Evolutionary conservation across 2,888 invertebrate species (phyloP), one percentile per base, ranked within the genome.

Genomic region (Tenthredo mesomela): DNA sequence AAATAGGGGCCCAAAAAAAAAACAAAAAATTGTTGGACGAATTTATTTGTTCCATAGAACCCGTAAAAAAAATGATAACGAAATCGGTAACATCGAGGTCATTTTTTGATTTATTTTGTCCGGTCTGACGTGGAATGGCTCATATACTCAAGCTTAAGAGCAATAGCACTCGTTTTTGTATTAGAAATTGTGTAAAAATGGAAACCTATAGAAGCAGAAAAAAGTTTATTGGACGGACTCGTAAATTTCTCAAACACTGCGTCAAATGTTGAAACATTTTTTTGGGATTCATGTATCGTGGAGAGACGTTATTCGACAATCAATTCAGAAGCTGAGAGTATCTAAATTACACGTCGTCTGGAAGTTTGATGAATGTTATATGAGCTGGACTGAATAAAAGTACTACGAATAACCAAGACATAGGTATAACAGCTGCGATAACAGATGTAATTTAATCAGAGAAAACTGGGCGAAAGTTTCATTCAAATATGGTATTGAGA

Each of bases 401-500:
- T 29, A 50, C 12, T 15, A 10, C 75, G 43, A 50, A 47, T 18
- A 73, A 12, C 9, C 5, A 54, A 37, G n/a, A 37, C 43, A 43
- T 37, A 43, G 21, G 37, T n/a, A 29, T 21, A 43, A 43, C 12
- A 12, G 67, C 77, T 54, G 9, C 33, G 18, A 33, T 77, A 77
- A 29, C 54, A 77, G 47, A 33, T 77, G 50, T 50, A 77, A 77
- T 77, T 77, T 54, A 50, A 77, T 77, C 77, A 77, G 50, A 54
- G 77, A 77, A 7, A 18, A 73, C 77, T 54, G 50, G 29, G 54
- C 50, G n/a, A 29, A 54, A 80, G 61, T 80, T 80, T 80, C 61
- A 80, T 80, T 61, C 58, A 80, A 80, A 80, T 61, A n/a, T 61
- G 61, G 61, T 61, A 80, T 80, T 61, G 61, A 54, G 40, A 61